These are phyloP conservation scores for Phylloscopus trochilus DNA, from an alignment of 2,113 vertebrate genomes.

Conservation along the genomic window DNA sequence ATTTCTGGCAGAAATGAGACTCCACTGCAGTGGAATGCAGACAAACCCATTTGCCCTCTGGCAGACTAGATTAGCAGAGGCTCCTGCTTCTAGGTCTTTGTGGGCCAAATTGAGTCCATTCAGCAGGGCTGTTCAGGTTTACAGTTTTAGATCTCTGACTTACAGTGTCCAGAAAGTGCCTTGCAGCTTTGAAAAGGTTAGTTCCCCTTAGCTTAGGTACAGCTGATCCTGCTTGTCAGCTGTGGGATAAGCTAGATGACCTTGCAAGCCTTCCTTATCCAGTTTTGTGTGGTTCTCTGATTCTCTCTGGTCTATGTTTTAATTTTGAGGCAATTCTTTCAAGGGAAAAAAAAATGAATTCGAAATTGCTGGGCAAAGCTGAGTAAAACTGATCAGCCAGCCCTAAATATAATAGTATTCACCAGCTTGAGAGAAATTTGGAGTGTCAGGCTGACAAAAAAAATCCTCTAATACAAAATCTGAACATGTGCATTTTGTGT, in stretches of 20 bases:
- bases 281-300: neutral
- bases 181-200: neutral
- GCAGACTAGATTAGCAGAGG: neutral
- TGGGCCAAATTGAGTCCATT: neutral
- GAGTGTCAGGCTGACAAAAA: neutral
- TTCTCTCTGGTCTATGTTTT: neutral
- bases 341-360: rapidly evolving
- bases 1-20: neutral
- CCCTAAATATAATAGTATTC: neutral
- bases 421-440: neutral
- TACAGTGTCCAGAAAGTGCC: neutral
- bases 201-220: neutral
- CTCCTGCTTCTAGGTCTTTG: neutral
- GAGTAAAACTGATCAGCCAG: neutral
- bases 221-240: constrained; percentile 3
- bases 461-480: neutral
- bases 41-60: neutral
- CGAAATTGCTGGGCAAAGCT: neutral
- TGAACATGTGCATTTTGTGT: neutral
- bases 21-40: neutral
- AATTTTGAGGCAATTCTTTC: neutral
- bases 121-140: neutral
- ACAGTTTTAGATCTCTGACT: neutral
- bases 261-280: neutral
- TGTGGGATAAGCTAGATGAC: neutral